Evolutionary conservation across 2,113 vertebrate species (phyloP).

Genomic region (Myiopsitta monachus): DNA sequence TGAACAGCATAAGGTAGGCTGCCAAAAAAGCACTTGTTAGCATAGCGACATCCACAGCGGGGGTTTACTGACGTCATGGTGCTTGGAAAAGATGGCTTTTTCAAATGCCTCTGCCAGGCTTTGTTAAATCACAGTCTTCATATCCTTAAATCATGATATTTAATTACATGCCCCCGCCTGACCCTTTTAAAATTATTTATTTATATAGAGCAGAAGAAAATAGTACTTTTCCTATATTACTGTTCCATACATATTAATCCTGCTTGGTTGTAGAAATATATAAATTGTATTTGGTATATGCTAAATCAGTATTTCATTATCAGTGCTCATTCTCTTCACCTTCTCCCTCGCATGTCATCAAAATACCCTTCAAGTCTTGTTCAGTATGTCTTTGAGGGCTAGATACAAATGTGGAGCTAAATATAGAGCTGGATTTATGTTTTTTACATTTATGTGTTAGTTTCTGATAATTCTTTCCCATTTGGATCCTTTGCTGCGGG

Average conservation of each 20-base stretch:
- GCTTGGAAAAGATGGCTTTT: neutral
- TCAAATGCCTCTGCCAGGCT: neutral
- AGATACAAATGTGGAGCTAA: neutral
- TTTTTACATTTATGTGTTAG: neutral
- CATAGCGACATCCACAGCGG: neutral
- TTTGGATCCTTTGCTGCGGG: neutral
- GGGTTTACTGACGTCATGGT: neutral
- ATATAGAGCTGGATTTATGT: neutral
- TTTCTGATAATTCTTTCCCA: neutral
- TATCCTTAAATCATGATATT: neutral
- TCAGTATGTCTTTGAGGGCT: neutral
- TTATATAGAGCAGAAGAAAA: neutral
- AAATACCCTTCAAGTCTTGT: neutral
- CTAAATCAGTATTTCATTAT: neutral
- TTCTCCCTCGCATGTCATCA: neutral
- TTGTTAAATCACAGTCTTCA: neutral
- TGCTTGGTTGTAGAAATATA: neutral
- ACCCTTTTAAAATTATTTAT: neutral
- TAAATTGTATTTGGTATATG: neutral
- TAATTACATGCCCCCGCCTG: neutral
- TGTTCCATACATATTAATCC: neutral
- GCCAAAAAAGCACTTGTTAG: slow-evolving; percentile 28
- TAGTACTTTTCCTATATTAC: neutral
- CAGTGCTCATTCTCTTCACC: neutral
- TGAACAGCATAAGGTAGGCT: neutral